These are phyloP conservation scores for Dipus sagitta DNA, from an alignment of 2,797 vertebrate genomes.

Conservation along the genomic window DNA sequence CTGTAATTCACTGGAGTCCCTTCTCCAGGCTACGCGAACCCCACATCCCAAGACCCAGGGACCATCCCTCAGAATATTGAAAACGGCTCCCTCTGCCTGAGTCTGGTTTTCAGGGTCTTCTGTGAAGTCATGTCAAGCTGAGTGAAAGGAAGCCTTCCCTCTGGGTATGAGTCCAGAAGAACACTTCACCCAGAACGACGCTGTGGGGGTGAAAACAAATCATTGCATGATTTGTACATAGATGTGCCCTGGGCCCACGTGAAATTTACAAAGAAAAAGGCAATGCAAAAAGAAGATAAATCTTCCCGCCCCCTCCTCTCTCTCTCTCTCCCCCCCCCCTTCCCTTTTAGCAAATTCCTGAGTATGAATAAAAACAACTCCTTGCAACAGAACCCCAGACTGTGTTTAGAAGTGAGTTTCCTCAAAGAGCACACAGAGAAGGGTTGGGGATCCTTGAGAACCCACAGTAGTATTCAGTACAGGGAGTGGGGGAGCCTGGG, in stretches of 20 bases:
- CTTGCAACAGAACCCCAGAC: slow-evolving; percentile 55
- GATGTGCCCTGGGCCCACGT: slow-evolving; percentile 66
- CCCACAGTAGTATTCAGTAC: slow-evolving; percentile 28
- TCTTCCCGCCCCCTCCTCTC: slow-evolving; percentile 22
- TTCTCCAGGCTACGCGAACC: not conserved
- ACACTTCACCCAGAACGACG: slow-evolving; percentile 64
- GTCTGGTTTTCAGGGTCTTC: not conserved
- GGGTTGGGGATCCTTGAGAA: slow-evolving; percentile 67
- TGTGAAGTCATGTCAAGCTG: not conserved
- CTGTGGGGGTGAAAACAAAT: slow-evolving; percentile 75
- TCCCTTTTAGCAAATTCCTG: slow-evolving; percentile 58
- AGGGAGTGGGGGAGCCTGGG: not conserved
- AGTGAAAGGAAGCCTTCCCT: slow-evolving; percentile 73
- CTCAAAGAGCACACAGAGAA: slow-evolving; percentile 82
- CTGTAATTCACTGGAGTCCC: not conserved
- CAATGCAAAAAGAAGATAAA: slow-evolving; percentile 73
- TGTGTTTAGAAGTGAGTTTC: slow-evolving; percentile 81
- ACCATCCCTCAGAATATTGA: not conserved
- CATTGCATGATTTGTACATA: slow-evolving; percentile 77
- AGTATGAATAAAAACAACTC: slow-evolving; percentile 65
- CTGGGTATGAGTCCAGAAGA: slow-evolving; percentile 49
- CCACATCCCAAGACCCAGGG: accelerated
- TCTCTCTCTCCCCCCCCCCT: not conserved
- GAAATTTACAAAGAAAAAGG: slow-evolving; percentile 72
- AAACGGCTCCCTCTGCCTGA: slow-evolving; percentile 25